Evolutionary conservation across 2,113 vertebrate species (phyloP).

Genomic region (Oncorhynchus mykiss): DNA sequence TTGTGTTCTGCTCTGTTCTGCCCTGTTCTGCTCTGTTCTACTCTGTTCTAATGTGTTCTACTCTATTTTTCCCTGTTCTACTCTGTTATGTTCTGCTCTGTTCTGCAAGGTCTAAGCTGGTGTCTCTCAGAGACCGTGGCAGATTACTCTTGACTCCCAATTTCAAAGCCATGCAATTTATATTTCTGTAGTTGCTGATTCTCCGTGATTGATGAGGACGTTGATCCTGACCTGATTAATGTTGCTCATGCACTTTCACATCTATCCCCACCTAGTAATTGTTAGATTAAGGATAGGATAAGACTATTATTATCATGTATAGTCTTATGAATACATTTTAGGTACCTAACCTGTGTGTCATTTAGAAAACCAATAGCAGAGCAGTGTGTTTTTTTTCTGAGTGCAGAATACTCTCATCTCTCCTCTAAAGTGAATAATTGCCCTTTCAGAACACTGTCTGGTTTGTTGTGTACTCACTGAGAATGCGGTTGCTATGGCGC

Average conservation of each 20-base stretch:
- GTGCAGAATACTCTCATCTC: not conserved
- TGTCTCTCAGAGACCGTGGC: not conserved
- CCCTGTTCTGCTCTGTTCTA: not conserved
- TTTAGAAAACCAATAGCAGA: too few relatives aligned
- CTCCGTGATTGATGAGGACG: not conserved
- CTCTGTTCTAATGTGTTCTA: not conserved
- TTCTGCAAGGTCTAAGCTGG: not conserved
- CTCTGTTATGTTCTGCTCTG: not conserved
- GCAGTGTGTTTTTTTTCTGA: too few relatives aligned
- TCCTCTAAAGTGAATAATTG: not conserved
- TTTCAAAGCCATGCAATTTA: not conserved
- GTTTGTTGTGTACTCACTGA: constrained; percentile 1
- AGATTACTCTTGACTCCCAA: not conserved
- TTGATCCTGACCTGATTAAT: not conserved
- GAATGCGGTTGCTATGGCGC: constrained; percentile 18
- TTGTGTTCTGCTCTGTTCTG: not conserved
- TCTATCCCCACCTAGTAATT: not conserved
- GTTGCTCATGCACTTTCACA: not conserved
- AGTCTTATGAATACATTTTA: too few relatives aligned
- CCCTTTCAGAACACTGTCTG: not conserved
- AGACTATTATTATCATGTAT: not conserved
- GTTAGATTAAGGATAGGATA: too few relatives aligned
- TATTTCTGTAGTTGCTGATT: not conserved
- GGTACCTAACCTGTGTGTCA: too few relatives aligned
- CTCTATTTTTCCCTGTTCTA: not conserved